Evolutionary conservation across 2,888 invertebrate genomes (phyloP), one percentile per base, ranked within the genome.

Genomic region (Drosophila rellima): DNA sequence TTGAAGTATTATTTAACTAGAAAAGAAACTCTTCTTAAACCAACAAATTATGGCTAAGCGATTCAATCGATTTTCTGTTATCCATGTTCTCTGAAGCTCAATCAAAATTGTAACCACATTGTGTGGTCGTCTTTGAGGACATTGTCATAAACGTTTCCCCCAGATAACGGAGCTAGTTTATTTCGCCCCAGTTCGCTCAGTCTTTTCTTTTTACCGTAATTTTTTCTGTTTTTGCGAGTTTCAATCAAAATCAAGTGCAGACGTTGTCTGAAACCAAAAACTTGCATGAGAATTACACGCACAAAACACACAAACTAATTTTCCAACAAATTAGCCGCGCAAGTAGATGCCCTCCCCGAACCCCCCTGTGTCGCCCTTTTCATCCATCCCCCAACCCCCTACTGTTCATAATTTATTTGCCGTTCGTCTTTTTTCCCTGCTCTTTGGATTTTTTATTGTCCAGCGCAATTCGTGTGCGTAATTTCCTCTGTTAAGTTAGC

Each of bases 261-360:
- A 82, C 73, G 48, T 70, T 54, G 69, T 60, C 78, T 66, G 60
- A 65, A 68, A 40, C 47, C 26, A 63, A 74, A 74, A 71, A 78
- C 80, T 80, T 80, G 78, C 78, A 80, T 78, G 82, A 65, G 82
- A 82, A 85, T 82, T 82, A 82, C 80, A 85, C 85, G 82, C 82
- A 85, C 85, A 75, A 66, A 83, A 82, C 78, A 82, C 84, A 84
- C 78, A 84, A 84, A 84, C 84, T 84, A 84, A 84, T 84, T 84
- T 84, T 84, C 84, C 84, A 86, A 84, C 84, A 84, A 84, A 84
- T 84, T 84, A 84, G 84, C 78, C 78, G 75, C 84, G 70, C 78
- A 84, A 84, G 87, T 83, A 66, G 72, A 70, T 67, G 62, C 50
- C 62, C 48, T 65, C 48, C 67, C 44, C 18, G 15, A 15, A 7